These are phyloP conservation scores for Ceratosolen solmsi DNA, from an alignment of 1,140 invertebrate species.

Conservation along the genomic window DNA sequence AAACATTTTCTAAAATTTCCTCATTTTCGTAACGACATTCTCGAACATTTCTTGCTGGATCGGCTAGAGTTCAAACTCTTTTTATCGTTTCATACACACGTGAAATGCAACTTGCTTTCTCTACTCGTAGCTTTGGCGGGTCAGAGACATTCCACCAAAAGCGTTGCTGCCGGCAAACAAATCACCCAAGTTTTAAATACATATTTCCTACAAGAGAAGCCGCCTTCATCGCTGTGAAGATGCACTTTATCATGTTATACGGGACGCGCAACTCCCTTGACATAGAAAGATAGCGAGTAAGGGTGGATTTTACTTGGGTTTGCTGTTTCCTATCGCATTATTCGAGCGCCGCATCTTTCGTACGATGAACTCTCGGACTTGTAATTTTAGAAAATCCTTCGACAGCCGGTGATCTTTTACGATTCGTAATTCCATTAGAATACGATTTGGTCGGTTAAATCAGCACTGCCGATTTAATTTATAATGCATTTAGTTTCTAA, in stretches of 20 bases:
- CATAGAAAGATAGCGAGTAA: not conserved
- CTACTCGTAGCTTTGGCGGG: constrained; percentile 57
- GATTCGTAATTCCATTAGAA: too few relatives aligned
- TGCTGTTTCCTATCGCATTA: not conserved
- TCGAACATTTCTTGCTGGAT: not conserved
- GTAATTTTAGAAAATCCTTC: not conserved
- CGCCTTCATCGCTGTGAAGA: not conserved
- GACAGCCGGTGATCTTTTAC: too few relatives aligned
- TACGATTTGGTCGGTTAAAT: too few relatives aligned
- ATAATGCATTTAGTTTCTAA: too few relatives aligned
- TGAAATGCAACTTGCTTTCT: not conserved
- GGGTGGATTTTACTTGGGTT: not conserved
- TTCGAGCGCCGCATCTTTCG: not conserved
- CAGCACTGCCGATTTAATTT: too few relatives aligned
- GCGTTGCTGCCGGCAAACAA: constrained; percentile 52
- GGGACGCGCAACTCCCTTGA: not conserved
- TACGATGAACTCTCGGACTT: not conserved
- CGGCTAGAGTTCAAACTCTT: too few relatives aligned
- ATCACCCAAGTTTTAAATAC: constrained; percentile 67
- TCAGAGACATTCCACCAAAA: constrained; percentile 57
- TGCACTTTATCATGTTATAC: not conserved
- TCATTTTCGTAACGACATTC: constrained; percentile 1
- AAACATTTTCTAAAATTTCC: not conserved
- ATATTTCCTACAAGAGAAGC: constrained; percentile 52
- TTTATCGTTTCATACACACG: constrained; percentile 8